Base-by-base conservation (phyloP, 2,797 vertebrate genomes). In the Phoxinus dragarum region DNA sequence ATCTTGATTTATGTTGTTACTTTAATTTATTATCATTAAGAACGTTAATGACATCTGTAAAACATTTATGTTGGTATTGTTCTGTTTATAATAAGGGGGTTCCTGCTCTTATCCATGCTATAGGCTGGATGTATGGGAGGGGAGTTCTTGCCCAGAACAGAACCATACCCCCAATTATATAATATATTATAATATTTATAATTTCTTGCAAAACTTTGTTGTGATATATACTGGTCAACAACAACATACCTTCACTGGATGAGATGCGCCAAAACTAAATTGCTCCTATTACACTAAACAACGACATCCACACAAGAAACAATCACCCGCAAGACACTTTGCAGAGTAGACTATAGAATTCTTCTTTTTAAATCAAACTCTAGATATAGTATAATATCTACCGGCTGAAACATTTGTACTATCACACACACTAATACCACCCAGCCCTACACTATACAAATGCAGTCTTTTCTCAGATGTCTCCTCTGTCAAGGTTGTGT, bases 401-500 rank as follows among this genome's bases (percentile, higher is more conserved):
- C 72, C 44, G 1, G 7, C 27, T 52, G 4, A 34, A 17, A 21
- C 52, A 40, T 59, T 47, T 64, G 76, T 68, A 47, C 19, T 21
- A 36, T 47, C 31, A 56, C 36, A 38, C 21, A 54, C 1, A 75
- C 21, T 36, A 36, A 40, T 56, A 7, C 73, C 19, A n/a, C 19
- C 34, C 19, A 38, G 44, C 23, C 23, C 16, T 54, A 47, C 7
- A 31, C 47, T 56, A 40, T 16, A 19, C 59, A 75, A 1, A 76
- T 54, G 59, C 21, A 40, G 52, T 42, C 3, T 81, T 27, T 64
- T 67, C 42, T 66, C 59, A 14, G 54, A 82, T 36, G 49, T 36
- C 82, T 36, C 66, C 79, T 86, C 69, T 84, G 61, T 82, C 80
- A 83, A 87, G 88, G 68, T 89, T 81, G 80, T 11, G 69, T 44